Percentiles rank a stretch among this genome's conserved stretches.
phyloP scores from a whole-genome alignment of 2,113 vertebrate genomes.

The Atractosteus spatula region DNA sequence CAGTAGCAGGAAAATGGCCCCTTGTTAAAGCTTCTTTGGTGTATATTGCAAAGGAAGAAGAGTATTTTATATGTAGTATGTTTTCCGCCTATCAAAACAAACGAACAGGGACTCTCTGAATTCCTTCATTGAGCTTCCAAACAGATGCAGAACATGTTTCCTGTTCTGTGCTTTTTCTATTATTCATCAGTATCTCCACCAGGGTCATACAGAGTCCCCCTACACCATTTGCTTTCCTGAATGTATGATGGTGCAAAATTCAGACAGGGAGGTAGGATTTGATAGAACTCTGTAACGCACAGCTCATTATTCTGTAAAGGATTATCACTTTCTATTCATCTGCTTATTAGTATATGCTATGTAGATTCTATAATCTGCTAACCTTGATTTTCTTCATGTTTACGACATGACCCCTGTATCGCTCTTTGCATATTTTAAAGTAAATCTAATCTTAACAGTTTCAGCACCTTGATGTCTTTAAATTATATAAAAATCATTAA shows the following conservation, averaged over 20 bases:
- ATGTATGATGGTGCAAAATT: not conserved
- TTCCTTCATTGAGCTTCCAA: not conserved
- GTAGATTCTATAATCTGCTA: not conserved
- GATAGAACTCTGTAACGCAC: not conserved
- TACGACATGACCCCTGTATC: not conserved
- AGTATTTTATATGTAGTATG: too few relatives aligned
- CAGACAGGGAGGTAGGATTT: not conserved
- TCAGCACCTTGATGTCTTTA: not conserved
- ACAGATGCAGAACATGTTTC: not conserved
- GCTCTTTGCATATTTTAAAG: not conserved
- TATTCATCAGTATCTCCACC: constrained; percentile 3
- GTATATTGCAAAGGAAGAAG: too few relatives aligned
- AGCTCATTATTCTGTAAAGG: not conserved
- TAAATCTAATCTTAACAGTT: not conserved
- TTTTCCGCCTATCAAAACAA: too few relatives aligned
- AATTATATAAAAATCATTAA: not conserved
- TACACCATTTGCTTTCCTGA: not conserved
- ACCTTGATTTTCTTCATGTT: not conserved
- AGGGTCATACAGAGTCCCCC: not conserved
- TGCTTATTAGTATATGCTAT: not conserved
- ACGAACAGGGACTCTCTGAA: not conserved
- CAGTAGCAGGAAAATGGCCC: too few relatives aligned
- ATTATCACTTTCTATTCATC: not conserved
- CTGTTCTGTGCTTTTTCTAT: not conserved
- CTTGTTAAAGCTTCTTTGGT: too few relatives aligned